A percentile compares a stretch with the other conserved stretches of the same genome.
These are phyloP conservation scores for Setipinna tenuifilis DNA, from an alignment of 2,797 vertebrate genomes.

Conservation along the genomic window DNA sequence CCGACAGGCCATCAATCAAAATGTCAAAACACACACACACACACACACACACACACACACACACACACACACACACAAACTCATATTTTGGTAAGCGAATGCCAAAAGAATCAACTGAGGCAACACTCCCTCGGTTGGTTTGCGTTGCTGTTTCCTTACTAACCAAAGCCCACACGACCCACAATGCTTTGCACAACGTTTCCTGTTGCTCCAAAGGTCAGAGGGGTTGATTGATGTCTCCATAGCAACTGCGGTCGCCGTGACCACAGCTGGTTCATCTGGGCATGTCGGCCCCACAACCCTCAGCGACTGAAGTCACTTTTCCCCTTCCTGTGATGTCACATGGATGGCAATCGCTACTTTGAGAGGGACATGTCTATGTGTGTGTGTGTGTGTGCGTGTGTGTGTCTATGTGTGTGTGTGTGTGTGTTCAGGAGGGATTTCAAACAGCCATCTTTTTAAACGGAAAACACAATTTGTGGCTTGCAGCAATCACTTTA, in stretches of 20 bases:
- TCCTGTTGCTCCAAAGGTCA: conserved; percentile 34
- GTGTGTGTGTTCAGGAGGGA: not conserved
- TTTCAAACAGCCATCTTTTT: conserved; percentile 31
- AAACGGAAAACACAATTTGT: conserved; percentile 36
- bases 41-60: not conserved
- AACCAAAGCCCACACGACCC: conserved; percentile 6
- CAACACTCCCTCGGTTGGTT: not conserved
- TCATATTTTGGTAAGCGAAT: not conserved
- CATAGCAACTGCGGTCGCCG: not conserved
- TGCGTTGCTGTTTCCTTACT: not conserved
- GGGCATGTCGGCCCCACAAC: not conserved
- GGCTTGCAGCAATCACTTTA: conserved; percentile 33
- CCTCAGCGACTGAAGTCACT: not conserved
- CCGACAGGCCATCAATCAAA: not conserved
- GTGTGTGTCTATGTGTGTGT: not conserved
- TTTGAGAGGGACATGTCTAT: not conserved
- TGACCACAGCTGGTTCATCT: conserved; percentile 20
- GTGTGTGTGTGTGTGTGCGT: not conserved
- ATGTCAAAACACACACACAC: not conserved
- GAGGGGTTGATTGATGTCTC: conserved; percentile 29
- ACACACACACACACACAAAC: not conserved
- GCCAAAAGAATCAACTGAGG: not conserved
- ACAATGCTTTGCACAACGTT: not conserved
- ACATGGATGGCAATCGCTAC: not conserved
- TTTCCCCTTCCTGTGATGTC: conserved; percentile 24